phyloP scores from a whole-genome alignment of 2,113 vertebrate species.

The Tricholaema leucomelas region DNA sequence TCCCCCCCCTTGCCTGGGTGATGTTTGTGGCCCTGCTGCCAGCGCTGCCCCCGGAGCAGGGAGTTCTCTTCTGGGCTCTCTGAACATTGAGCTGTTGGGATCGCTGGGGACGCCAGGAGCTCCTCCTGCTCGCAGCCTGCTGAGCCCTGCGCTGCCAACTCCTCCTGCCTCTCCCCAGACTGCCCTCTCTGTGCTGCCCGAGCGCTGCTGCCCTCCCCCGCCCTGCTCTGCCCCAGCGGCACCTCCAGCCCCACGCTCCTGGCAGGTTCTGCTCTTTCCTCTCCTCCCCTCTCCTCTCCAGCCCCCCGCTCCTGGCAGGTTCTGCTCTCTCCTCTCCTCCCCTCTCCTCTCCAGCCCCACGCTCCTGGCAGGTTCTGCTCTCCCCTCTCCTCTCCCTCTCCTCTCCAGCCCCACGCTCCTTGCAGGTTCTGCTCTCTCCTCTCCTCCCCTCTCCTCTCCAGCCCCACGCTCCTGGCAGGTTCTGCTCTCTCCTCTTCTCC shows the following conservation, averaged over 20 bases:
- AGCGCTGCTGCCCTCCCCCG: neutral
- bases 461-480: no score
- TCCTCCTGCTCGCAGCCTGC: neutral
- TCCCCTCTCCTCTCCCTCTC: no score
- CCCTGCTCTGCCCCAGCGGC: neutral
- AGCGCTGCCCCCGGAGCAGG: neutral
- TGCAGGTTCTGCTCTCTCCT: no score
- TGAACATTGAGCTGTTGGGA: neutral
- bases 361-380: no score
- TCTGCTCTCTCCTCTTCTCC: no score
- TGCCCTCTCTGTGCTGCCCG: accelerated
- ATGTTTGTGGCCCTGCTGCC: accelerated
- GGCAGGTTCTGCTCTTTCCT: neutral
- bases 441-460: no score
- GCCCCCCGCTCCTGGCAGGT: no score
- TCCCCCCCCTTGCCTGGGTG: neutral
- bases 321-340: no score
- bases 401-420: no score
- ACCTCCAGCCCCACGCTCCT: accelerated
- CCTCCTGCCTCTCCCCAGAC: no score
- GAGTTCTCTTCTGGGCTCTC: neutral
- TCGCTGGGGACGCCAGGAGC: neutral
- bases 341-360: no score
- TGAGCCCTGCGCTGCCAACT: neutral
- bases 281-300: no score